Conservation (phyloP, 2,888 invertebrate species). For the Busseola fusca region DNA sequence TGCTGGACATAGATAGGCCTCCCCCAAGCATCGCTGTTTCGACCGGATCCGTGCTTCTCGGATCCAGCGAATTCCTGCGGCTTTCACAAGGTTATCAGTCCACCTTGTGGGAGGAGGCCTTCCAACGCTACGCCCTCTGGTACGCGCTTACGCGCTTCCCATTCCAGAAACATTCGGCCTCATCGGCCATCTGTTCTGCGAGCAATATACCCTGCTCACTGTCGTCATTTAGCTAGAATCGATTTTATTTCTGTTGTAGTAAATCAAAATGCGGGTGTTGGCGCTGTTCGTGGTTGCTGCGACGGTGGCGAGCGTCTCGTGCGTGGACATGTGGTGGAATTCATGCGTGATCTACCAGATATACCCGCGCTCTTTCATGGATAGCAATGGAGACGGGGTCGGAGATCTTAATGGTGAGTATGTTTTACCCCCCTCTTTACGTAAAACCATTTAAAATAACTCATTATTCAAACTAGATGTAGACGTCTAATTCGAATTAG, state of each 20-base stretch:
- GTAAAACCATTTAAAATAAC: background rate
- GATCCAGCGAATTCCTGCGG: background rate
- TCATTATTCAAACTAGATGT: background rate
- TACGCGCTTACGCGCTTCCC: background rate
- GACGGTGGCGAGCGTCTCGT: constrained; percentile 18
- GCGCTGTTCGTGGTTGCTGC: constrained; percentile 30
- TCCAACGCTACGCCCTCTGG: background rate
- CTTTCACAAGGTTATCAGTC: background rate
- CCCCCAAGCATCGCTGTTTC: background rate
- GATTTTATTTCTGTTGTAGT: background rate
- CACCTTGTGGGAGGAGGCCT: background rate
- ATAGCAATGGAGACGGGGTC: constrained; percentile 92
- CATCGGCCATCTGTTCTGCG: background rate
- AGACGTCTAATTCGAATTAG: too few species aligned
- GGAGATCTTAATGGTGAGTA: constrained; percentile 92
- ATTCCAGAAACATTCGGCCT: background rate
- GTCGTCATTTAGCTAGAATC: background rate
- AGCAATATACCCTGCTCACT: background rate
- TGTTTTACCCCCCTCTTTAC: background rate
- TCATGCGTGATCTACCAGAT: constrained; percentile 93
- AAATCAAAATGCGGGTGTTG: constrained; percentile 35
- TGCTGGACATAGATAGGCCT: background rate
- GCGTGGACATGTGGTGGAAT: constrained; percentile 91
- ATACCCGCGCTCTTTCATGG: constrained; percentile 93
- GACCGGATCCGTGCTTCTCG: background rate